Percentiles rank a stretch among this genome's conserved stretches.
Evolutionary conservation across 2,888 invertebrate species (phyloP).

Genomic region (Acanthococcus lagerstroemiae): DNA sequence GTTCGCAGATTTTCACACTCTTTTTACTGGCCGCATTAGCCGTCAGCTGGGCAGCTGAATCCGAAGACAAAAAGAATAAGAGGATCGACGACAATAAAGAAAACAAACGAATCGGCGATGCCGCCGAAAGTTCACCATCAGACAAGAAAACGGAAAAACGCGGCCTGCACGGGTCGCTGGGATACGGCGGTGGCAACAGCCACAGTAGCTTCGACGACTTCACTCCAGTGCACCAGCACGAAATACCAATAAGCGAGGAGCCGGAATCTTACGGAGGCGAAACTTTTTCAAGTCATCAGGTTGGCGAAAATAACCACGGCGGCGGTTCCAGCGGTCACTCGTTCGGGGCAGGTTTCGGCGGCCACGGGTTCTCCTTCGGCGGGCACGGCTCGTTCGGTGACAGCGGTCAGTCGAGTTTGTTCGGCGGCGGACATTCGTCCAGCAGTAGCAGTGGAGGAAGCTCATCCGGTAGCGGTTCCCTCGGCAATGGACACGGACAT

Average conservation of each 20-base stretch:
- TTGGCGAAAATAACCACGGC: not conserved
- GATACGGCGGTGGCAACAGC: conserved; percentile 41
- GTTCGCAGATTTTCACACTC: not conserved
- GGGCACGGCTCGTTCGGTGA: conserved; percentile 18
- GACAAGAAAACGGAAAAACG: conserved; percentile 50
- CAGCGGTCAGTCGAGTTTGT: conserved; percentile 3
- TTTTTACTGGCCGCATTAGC: conserved; percentile 37
- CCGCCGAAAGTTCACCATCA: conserved; percentile 38
- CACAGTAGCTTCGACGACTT: conserved; percentile 33
- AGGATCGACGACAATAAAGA: not conserved
- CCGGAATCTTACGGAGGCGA: conserved; percentile 19
- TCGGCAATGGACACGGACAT: conserved; percentile 7
- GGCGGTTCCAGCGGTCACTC: conserved; percentile 5
- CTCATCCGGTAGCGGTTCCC: not conserved
- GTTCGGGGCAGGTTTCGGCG: conserved; percentile 31
- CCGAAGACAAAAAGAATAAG: conserved; percentile 41
- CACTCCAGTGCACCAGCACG: not conserved
- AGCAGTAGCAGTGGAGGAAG: not conserved
- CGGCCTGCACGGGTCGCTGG: conserved; percentile 47
- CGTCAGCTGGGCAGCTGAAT: conserved; percentile 39
- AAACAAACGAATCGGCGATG: not conserved
- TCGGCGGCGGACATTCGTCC: conserved; percentile 5
- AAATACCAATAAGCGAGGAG: conserved; percentile 8
- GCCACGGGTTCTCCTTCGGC: conserved; percentile 22
- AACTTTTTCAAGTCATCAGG: conserved; percentile 3